Percentiles rank a stretch among this genome's conserved stretches.
These are phyloP conservation scores for Periophthalmus modestus DNA, from an alignment of 2,113 vertebrate species.

Conservation along the genomic window DNA sequence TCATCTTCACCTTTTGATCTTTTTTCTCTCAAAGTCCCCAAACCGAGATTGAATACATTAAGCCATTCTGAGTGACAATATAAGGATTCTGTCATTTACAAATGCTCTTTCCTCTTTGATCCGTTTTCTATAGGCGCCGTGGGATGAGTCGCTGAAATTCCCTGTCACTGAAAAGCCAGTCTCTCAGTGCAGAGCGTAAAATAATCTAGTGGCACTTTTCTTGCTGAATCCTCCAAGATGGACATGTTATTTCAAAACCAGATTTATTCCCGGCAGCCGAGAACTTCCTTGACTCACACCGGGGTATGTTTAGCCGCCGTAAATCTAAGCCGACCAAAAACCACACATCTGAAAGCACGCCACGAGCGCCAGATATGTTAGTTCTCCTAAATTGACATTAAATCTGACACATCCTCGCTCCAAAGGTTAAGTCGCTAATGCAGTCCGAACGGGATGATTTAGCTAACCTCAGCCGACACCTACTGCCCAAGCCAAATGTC, in stretches of 20 bases:
- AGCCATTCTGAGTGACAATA: constrained; percentile 43
- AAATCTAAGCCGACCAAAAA: constrained; percentile 51
- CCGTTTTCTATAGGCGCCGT: constrained; percentile 1
- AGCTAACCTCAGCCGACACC: constrained; percentile 50
- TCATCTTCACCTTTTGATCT: constrained; percentile 20
- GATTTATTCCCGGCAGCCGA: constrained; percentile 46
- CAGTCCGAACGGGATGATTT: constrained; percentile 53
- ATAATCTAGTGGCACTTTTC: constrained; percentile 27
- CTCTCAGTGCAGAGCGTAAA: constrained; percentile 6
- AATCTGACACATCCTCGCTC: constrained; percentile 59
- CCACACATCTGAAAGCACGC: constrained; percentile 53
- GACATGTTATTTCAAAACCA: constrained; percentile 45
- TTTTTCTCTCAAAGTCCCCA: constrained; percentile 29
- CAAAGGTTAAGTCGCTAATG: constrained; percentile 51
- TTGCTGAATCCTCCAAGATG: constrained; percentile 20
- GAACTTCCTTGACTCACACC: constrained; percentile 46
- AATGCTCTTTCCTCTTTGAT: constrained; percentile 33
- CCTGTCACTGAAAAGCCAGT: neutral
- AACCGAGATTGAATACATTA: constrained; percentile 49
- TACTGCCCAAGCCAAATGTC: constrained; percentile 38
- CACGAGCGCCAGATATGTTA: constrained; percentile 47
- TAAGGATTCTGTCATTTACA: constrained; percentile 43
- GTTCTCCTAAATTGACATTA: constrained; percentile 58
- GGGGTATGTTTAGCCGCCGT: constrained; percentile 49
- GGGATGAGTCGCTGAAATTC: constrained; percentile 1